A percentile compares a stretch with the other conserved stretches of the same genome.
phyloP scores from a whole-genome alignment of 2,888 invertebrate genomes.

The Nephrotoma flavescens region DNA sequence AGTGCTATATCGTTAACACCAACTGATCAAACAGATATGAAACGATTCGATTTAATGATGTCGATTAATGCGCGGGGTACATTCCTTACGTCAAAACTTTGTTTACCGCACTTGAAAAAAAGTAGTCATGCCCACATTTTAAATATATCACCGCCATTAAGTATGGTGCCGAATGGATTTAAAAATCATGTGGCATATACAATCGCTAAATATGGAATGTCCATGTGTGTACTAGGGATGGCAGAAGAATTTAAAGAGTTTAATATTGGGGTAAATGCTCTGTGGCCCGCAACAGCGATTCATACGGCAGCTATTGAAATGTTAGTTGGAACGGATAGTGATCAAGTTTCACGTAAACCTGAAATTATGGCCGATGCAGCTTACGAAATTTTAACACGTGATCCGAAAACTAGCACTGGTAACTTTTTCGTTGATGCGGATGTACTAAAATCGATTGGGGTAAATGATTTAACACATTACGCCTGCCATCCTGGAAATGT shows the following conservation, averaged over 20 bases:
- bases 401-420: conserved; percentile 66
- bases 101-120: conserved; percentile 74
- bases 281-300: conserved; percentile 93
- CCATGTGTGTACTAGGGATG: conserved; percentile 97
- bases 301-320: conserved; percentile 87
- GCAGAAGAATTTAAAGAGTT: conserved; percentile 75
- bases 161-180: conserved; percentile 80
- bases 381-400: conserved; percentile 36
- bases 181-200: conserved; percentile 87
- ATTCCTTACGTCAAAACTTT: conserved; percentile 80
- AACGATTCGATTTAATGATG: conserved; percentile 93
- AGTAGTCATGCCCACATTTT: conserved; percentile 86
- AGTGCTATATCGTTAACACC: conserved; percentile 80
- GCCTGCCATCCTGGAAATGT: conserved; percentile 59
- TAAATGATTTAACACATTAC: conserved; percentile 73
- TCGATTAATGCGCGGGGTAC: conserved; percentile 89
- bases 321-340: conserved; percentile 45
- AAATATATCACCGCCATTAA: conserved; percentile 88
- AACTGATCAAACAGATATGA: conserved; percentile 81
- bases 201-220: conserved; percentile 98
- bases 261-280: conserved; percentile 83
- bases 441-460: conserved; percentile 59
- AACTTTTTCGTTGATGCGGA: conserved; percentile 90
- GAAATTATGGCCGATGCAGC: conserved; percentile 33
- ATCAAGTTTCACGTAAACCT: conserved; percentile 27